Evolutionary conservation across 2,888 invertebrate genomes (phyloP), one percentile per base, ranked within the genome.

Genomic region (Exocentrus adspersus): DNA sequence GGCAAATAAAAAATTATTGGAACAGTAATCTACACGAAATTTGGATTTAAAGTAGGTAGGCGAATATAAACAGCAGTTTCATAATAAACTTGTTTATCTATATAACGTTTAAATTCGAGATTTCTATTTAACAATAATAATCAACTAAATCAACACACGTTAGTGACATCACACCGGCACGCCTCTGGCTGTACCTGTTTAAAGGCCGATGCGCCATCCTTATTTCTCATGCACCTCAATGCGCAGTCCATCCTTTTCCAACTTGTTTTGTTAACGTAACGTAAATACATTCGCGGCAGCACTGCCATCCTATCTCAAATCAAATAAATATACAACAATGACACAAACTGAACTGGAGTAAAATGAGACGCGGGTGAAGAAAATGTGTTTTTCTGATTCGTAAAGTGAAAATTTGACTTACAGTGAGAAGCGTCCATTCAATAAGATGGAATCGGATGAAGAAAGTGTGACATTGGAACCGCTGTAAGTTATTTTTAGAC

Each of bases 401-500:
- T 54, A 17, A 28, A 16, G 28, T 54, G 42, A 45, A n/a, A 54
- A 20, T 54, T 54, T 17, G 10, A 17, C 17, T 16, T 28, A 1
- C 16, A 43, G 42, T 42, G 42, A 24, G 16, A 2, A 12, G 19
- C 16, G 32, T 14, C 24, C 14, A 10, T 43, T 28, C n/a, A 28
- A 19, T n/a, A 43, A 28, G 1, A 54, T 54, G 54, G 54, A 54
- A 14, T 54, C 54, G 14, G 54, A 54, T 6, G 43, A 42, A 16
- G 54, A 54, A 16, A 54, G 54, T 16, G 28, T 54, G 19, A 24
- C 43, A 28, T 43, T 42, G 43, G 43, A 54, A 28, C 54, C 54
- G 43, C 54, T 54, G 54, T 54, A 54, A 54, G 54, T 54, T 54
- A 54, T 54, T 43, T 54, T 54, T 45, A 54, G 28, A 54, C 42